Conservation (phyloP, 2,113 vertebrate species). For the Dicerorhinus sumatrensis region DNA sequence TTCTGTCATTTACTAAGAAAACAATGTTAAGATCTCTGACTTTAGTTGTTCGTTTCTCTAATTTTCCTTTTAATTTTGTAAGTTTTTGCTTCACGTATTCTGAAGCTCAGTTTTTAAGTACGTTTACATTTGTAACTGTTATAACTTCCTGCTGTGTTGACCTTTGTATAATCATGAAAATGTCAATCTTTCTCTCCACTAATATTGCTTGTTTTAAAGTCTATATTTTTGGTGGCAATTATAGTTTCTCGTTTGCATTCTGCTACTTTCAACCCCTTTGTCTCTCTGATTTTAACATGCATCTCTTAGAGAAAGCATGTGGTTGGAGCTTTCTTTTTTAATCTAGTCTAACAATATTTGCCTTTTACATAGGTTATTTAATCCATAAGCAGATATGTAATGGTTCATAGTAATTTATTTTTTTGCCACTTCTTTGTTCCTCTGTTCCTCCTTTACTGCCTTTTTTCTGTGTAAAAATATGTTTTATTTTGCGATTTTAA, state of each 20-base stretch:
- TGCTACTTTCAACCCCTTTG: neutral
- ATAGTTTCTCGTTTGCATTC: neutral
- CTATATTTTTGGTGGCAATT: neutral
- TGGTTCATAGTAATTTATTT: neutral
- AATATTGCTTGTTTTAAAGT: neutral
- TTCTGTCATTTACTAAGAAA: neutral
- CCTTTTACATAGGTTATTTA: neutral
- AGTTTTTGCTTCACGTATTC: neutral
- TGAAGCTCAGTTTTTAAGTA: neutral
- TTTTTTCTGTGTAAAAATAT: neutral
- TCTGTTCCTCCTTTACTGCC: neutral
- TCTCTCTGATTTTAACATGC: neutral
- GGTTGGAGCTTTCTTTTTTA: neutral
- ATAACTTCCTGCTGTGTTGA: neutral
- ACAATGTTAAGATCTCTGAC: neutral
- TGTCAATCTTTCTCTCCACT: neutral
- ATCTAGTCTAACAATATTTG: neutral
- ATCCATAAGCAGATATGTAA: neutral
- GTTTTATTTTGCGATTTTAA: neutral
- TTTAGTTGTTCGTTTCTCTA: neutral
- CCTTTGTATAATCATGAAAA: neutral
- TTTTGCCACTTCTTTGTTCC: neutral
- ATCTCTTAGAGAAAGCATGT: neutral
- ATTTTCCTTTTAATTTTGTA: neutral
- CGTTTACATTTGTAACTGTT: neutral